These are phyloP conservation scores for Sialia sialis DNA, from an alignment of 2,113 vertebrate species.

Conservation along the genomic window DNA sequence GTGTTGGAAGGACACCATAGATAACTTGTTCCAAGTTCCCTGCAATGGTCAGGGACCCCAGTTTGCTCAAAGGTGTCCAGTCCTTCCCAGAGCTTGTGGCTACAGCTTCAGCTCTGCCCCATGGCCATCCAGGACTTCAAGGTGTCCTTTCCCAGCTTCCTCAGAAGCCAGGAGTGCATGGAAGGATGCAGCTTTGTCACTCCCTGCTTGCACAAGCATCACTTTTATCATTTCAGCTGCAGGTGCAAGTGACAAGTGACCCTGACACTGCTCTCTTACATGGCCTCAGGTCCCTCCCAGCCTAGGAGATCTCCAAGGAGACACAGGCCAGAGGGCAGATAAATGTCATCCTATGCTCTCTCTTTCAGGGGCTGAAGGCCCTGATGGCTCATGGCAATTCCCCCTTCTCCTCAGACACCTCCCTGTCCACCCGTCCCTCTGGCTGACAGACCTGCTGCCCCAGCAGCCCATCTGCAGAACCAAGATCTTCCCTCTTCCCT, in stretches of 20 bases:
- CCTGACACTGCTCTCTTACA: too few species aligned
- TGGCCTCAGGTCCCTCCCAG: neutral
- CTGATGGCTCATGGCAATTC: neutral
- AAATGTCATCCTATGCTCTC: neutral
- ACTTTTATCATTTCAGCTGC: neutral
- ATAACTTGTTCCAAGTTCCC: too few species aligned
- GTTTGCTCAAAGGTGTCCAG: neutral
- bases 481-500: neutral
- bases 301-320: neutral
- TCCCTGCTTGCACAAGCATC: fast-evolving
- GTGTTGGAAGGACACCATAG: neutral
- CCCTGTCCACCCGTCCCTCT: neutral
- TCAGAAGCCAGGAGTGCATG: neutral
- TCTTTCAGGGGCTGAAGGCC: neutral
- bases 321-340: neutral
- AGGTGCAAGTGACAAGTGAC: neutral
- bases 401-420: neutral
- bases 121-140: neutral
- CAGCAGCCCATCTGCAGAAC: neutral
- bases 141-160: neutral
- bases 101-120: neutral
- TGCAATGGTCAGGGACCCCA: neutral
- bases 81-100: neutral
- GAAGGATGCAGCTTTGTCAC: neutral
- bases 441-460: neutral